Evolutionary conservation across 2,797 vertebrate genomes (phyloP), one percentile per base, ranked within the genome.

Genomic region (Manis pentadactyla): DNA sequence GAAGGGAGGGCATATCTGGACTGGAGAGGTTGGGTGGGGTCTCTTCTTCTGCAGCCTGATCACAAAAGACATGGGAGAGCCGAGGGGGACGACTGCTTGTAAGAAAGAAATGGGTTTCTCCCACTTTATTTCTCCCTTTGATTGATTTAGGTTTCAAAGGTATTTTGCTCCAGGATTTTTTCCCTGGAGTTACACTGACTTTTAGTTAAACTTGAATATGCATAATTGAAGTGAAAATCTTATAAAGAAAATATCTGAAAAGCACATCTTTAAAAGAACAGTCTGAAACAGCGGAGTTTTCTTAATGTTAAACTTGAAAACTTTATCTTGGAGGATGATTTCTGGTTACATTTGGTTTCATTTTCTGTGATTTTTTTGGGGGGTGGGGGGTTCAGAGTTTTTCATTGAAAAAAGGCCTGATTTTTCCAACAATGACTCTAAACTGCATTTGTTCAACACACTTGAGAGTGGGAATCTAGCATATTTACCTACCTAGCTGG

Each of bases 201-300:
- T 89, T 59, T 49, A 73, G 31, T 55, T 95, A 69, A 49, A 93
- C 69, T 17, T 68, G 7, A 90, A 91, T 82, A 79, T 39, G 29
- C 57, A 86, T 73, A 85, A 88, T 85, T 69, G 61, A 96, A 78
- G 83, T 79, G 31, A 87, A 96, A 95, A 61, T 17, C 13, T 89
- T 90, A 68, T 73, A 59, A 88, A 82, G 18, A 25, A 74, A 77
- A 69, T 85, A 95, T 51, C 69, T 49, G 14, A 86, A 92, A 73
- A 34, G 59, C 7, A 31, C 11, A 29, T n/a, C 64, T 73, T 86
- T 15, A 82, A 85, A 90, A 71, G 29, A 91, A 49, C 3, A 68
- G 59, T 81, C 5, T 25, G 74, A 90, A 94, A 27, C 27, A 59
- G 23, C 1, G 23, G 9, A 64, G 15, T 84, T 90, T 93, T 96